These are phyloP conservation scores for Dryoscopus gambensis DNA, from an alignment of 2,113 vertebrate genomes.

Conservation along the genomic window DNA sequence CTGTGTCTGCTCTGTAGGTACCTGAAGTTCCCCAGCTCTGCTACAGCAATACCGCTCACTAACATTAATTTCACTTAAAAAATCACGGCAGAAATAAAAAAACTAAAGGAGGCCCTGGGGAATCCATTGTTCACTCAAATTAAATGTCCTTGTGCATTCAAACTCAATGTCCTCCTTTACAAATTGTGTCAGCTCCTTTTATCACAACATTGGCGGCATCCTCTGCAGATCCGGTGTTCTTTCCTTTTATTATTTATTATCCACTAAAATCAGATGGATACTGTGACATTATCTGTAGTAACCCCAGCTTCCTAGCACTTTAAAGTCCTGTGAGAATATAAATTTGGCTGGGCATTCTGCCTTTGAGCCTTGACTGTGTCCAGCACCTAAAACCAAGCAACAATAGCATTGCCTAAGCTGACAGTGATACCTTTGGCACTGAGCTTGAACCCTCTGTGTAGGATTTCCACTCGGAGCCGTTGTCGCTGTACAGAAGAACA, in stretches of 20 bases:
- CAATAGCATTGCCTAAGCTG: not conserved
- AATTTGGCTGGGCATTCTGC: not conserved
- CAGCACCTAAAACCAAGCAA: not conserved
- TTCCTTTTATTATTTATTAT: not conserved
- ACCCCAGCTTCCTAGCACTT: not conserved
- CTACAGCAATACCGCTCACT: not conserved
- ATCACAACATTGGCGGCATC: not conserved
- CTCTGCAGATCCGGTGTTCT: not conserved
- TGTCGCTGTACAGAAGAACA: constrained; percentile 77
- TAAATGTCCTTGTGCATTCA: not conserved
- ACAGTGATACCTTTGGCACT: constrained; percentile 74
- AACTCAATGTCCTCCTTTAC: not conserved
- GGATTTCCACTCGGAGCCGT: constrained; percentile 80
- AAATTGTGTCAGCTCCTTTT: not conserved
- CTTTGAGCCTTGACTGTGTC: not conserved
- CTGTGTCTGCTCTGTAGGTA: not conserved
- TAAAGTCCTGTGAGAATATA: not conserved
- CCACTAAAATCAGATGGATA: not conserved
- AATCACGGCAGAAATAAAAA: not conserved
- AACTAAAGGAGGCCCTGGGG: not conserved
- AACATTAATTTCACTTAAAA: not conserved
- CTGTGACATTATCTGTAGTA: not conserved
- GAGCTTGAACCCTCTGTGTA: constrained; percentile 74
- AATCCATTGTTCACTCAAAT: not conserved
- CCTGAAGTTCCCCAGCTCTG: not conserved